These are phyloP conservation scores for Agrilus planipennis DNA, from an alignment of 1,140 invertebrate genomes.

Conservation along the genomic window DNA sequence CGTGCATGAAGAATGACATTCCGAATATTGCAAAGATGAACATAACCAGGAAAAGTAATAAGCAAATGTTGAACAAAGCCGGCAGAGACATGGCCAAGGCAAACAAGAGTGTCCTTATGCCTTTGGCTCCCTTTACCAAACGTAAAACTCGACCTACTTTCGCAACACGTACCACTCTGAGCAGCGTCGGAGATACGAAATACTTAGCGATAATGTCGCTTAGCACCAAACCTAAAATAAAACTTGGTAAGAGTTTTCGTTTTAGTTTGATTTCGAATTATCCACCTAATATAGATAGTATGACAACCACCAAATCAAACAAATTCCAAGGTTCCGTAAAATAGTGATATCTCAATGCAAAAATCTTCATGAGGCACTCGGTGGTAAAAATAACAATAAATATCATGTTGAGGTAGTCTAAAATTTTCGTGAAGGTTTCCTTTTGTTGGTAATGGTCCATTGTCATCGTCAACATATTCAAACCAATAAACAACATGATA, in stretches of 20 bases:
- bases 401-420: conserved; percentile 89
- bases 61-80: conserved; percentile 96
- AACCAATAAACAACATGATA: conserved; percentile 97
- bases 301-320: conserved; percentile 98
- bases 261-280: not conserved
- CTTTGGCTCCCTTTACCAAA: conserved; percentile 94
- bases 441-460: conserved; percentile 90
- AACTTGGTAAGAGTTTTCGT: conserved; percentile 9
- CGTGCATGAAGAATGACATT: conserved; percentile 99
- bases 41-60: conserved; percentile 95
- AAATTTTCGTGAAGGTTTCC: conserved; percentile 64
- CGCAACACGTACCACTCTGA: conserved; percentile 93
- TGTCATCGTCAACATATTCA: conserved; percentile 99
- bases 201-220: conserved; percentile 95
- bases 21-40: conserved; percentile 99
- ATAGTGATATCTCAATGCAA: conserved; percentile 93
- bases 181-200: conserved; percentile 92
- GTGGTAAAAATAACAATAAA: conserved; percentile 97
- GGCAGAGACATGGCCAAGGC: conserved; percentile 96
- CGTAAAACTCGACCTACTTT: conserved; percentile 94
- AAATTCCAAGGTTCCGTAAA: conserved; percentile 99
- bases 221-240: conserved; percentile 73
- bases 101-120: conserved; percentile 92
- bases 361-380: conserved; percentile 95
- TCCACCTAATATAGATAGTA: conserved; percentile 92